A percentile compares a stretch with the other conserved stretches of the same genome.
Conservation (phyloP, 2,888 invertebrate genomes). For the Mimas tiliae region DNA sequence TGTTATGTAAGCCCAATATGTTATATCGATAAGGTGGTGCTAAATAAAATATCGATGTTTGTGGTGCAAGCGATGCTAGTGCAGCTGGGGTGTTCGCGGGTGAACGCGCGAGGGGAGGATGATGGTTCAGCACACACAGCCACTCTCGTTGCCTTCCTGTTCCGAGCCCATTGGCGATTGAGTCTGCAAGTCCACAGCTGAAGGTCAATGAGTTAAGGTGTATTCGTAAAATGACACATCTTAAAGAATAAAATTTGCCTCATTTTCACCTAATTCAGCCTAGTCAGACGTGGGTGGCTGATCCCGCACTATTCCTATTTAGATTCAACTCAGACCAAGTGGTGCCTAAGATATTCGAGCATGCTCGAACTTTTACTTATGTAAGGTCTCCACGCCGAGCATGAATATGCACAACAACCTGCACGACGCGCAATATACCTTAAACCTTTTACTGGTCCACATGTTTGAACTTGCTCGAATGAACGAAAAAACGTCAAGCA, state of each 20-base stretch:
- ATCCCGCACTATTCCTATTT: too few relatives aligned
- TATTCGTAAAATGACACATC: not conserved
- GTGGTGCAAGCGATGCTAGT: slow-evolving; percentile 44
- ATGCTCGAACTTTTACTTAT: too few relatives aligned
- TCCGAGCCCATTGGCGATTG: slow-evolving; percentile 92
- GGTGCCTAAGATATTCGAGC: too few relatives aligned
- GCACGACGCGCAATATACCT: too few relatives aligned
- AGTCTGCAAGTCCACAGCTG: slow-evolving; percentile 93
- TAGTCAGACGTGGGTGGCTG: too few relatives aligned
- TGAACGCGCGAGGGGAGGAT: slow-evolving; percentile 32
- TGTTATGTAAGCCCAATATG: not conserved
- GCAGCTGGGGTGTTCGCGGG: slow-evolving; percentile 35
- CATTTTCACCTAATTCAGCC: not conserved
- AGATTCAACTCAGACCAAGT: too few relatives aligned
- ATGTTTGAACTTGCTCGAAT: too few relatives aligned
- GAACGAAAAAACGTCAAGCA: too few relatives aligned
- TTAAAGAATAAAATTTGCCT: not conserved
- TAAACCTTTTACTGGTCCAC: too few relatives aligned
- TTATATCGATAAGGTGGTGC: not conserved
- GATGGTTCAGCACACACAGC: slow-evolving; percentile 90
- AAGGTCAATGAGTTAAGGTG: slow-evolving; percentile 47
- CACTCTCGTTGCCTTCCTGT: slow-evolving; percentile 91
- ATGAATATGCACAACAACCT: too few relatives aligned
- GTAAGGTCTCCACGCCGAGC: too few relatives aligned
- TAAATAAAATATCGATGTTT: slow-evolving; percentile 3